A percentile compares a stretch with the other conserved stretches of the same genome.
These are phyloP conservation scores for Oryctes rhinoceros DNA, from an alignment of 1,140 invertebrate species.

Conservation along the genomic window DNA sequence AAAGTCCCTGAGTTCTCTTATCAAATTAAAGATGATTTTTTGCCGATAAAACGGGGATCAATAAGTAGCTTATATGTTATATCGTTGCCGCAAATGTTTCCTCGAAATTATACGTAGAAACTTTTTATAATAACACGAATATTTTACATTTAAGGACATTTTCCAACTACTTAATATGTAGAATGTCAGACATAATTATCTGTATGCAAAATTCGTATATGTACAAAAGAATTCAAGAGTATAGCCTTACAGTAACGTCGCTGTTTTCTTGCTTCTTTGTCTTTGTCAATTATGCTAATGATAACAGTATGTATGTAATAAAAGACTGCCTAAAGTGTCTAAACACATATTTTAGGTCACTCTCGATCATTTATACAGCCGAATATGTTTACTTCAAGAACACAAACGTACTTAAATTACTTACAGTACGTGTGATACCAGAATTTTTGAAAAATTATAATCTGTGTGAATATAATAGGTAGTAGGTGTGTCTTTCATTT, in stretches of 20 bases:
- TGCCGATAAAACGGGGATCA: too few relatives aligned
- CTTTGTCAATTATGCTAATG: background rate
- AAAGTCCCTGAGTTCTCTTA: too few relatives aligned
- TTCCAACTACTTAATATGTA: background rate
- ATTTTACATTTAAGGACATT: constrained; percentile 11
- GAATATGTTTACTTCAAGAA: too few relatives aligned
- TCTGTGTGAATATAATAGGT: too few relatives aligned
- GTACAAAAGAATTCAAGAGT: background rate
- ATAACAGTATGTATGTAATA: background rate
- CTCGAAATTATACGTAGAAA: too few relatives aligned
- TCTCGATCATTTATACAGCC: background rate
- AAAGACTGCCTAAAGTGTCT: background rate
- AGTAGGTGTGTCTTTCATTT: too few relatives aligned
- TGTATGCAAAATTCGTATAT: constrained; percentile 9
- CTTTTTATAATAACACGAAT: background rate
- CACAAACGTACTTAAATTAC: too few relatives aligned
- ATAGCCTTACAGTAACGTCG: background rate
- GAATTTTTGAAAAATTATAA: too few relatives aligned
- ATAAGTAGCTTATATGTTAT: too few relatives aligned
- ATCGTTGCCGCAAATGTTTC: too few relatives aligned
- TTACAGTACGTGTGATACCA: too few relatives aligned
- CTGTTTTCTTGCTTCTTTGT: background rate
- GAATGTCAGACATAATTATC: background rate
- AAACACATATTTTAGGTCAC: background rate
- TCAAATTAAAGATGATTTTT: too few relatives aligned